Conservation (phyloP, 2,113 vertebrate genomes). For the Gymnorhina tibicen region DNA sequence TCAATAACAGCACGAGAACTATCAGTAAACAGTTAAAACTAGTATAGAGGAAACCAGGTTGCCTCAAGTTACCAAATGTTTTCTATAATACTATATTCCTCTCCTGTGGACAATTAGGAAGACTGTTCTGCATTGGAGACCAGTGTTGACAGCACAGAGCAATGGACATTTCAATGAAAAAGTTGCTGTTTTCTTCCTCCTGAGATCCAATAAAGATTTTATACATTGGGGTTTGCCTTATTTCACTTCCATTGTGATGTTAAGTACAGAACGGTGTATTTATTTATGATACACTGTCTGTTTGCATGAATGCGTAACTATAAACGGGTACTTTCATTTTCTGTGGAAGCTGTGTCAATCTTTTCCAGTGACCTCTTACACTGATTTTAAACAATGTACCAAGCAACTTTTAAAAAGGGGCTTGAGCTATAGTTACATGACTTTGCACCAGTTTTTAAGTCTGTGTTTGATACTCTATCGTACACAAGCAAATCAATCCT, state of each 20-base stretch:
- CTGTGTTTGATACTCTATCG: not conserved
- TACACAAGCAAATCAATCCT: not conserved
- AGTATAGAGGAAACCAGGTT: not conserved
- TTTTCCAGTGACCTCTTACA: slow-evolving; percentile 11
- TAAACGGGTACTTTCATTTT: slow-evolving; percentile 60
- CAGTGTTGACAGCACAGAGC: slow-evolving; percentile 34
- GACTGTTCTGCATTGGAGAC: not conserved
- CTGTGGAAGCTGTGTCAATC: not conserved
- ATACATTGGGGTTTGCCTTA: not conserved
- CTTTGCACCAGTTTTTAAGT: slow-evolving; percentile 30
- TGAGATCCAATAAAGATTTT: slow-evolving; percentile 46
- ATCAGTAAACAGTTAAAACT: slow-evolving; percentile 47
- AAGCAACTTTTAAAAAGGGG: slow-evolving; percentile 47
- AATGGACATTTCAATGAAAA: slow-evolving; percentile 27
- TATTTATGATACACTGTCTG: slow-evolving; percentile 36
- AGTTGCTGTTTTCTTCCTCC: slow-evolving; percentile 28
- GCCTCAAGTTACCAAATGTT: slow-evolving; percentile 41
- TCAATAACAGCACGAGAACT: not conserved
- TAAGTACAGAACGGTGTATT: not conserved
- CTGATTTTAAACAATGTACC: slow-evolving; percentile 20
- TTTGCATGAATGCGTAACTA: slow-evolving; percentile 45
- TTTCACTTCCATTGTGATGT: slow-evolving; percentile 19
- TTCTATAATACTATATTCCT: slow-evolving; percentile 43
- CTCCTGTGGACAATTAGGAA: slow-evolving; percentile 14
- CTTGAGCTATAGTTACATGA: not conserved